phyloP scores from a whole-genome alignment of 2,113 vertebrate genomes.

The Baryphthengus martii region DNA sequence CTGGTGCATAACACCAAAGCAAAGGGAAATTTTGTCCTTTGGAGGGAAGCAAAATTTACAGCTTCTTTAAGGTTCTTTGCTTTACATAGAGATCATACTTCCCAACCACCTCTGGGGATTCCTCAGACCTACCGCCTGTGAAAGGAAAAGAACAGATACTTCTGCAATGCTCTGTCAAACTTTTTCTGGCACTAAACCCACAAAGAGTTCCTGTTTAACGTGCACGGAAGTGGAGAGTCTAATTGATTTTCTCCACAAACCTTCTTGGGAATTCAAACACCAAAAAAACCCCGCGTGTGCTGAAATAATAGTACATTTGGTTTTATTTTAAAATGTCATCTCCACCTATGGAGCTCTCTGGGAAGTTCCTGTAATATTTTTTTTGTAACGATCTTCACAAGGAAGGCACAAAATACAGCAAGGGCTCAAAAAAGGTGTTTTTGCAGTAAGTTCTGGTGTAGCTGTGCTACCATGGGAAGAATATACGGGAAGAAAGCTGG shows the following conservation, averaged over 20 bases:
- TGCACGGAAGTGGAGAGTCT: background rate
- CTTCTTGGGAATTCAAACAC: background rate
- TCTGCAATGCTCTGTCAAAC: background rate
- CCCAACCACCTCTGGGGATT: background rate
- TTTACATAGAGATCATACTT: slow-evolving; percentile 4
- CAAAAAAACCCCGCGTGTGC: background rate
- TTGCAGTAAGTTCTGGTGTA: background rate
- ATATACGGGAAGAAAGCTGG: background rate
- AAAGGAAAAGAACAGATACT: slow-evolving; percentile 4
- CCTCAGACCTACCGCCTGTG: background rate
- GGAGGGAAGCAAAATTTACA: slow-evolving; percentile 3
- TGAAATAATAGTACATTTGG: background rate
- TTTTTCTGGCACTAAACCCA: background rate
- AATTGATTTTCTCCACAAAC: background rate
- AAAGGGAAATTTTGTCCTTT: background rate
- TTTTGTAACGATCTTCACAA: background rate
- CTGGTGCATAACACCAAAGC: background rate
- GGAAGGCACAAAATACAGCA: background rate
- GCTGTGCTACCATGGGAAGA: background rate
- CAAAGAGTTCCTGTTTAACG: background rate
- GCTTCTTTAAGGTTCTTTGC: slow-evolving; percentile 2
- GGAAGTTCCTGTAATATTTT: background rate
- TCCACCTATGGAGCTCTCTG: background rate
- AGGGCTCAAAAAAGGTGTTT: background rate
- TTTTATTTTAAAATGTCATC: background rate